These are phyloP conservation scores for Dryococelus australis DNA, from an alignment of 2,888 invertebrate genomes.

Conservation along the genomic window DNA sequence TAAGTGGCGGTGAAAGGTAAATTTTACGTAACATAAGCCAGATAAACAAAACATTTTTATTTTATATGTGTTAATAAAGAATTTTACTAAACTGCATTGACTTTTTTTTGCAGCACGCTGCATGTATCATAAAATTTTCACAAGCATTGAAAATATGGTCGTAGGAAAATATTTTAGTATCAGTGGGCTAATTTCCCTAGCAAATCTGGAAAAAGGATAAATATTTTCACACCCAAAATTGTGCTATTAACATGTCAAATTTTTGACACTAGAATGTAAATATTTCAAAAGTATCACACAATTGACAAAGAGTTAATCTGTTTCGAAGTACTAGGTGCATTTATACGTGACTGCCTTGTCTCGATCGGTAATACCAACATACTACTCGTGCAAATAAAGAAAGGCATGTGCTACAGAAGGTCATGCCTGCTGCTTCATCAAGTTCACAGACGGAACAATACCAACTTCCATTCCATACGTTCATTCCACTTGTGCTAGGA, in stretches of 20 bases:
- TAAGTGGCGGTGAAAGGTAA: not conserved
- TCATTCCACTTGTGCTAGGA: not conserved
- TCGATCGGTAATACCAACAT: not conserved
- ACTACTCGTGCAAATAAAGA: not conserved
- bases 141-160: not conserved
- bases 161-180: not conserved
- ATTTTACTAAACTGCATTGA: not conserved
- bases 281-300: not conserved
- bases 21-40: not conserved
- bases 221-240: not conserved
- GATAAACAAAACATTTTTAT: not conserved
- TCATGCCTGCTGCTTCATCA: not conserved
- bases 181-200: not conserved
- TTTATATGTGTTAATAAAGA: not conserved
- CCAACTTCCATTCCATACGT: not conserved
- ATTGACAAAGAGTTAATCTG: not conserved
- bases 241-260: too few relatives aligned
- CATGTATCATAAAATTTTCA: not conserved
- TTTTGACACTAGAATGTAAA: too few relatives aligned
- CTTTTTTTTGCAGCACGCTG: not conserved
- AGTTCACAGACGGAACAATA: not conserved
- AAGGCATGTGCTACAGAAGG: not conserved
- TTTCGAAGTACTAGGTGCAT: not conserved
- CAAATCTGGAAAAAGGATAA: not conserved
- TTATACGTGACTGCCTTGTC: not conserved